These are phyloP conservation scores for Hemiprocne comata DNA, from an alignment of 2,113 vertebrate species.

Conservation along the genomic window DNA sequence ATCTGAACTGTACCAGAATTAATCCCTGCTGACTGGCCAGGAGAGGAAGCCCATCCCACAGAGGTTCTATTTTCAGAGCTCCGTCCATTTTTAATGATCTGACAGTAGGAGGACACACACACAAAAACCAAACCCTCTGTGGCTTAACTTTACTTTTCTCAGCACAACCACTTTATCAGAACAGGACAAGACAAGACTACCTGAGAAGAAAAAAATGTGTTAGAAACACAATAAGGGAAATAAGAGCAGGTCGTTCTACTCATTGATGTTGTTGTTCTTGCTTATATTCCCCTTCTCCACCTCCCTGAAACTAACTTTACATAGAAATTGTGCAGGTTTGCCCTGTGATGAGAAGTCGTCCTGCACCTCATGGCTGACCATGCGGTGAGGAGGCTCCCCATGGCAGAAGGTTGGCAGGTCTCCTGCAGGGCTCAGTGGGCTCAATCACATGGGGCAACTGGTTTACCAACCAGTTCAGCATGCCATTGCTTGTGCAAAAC, in stretches of 20 bases:
- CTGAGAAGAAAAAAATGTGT: background rate
- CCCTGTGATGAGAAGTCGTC: background rate
- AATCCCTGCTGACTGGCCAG: background rate
- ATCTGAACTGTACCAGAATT: background rate
- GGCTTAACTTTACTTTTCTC: background rate
- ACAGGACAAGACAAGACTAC: background rate
- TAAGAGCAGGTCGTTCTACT: fast-evolving
- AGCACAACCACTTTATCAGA: background rate
- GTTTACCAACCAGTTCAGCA: slow-evolving; percentile 5
- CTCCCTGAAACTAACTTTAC: background rate
- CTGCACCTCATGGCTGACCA: background rate
- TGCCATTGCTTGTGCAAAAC: slow-evolving; percentile 55
- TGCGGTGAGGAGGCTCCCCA: fast-evolving
- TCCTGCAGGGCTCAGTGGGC: background rate
- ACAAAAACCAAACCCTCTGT: fast-evolving
- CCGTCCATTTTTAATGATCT: background rate
- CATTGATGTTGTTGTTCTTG: background rate
- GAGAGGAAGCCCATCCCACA: background rate
- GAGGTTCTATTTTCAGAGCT: background rate
- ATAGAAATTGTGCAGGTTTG: background rate
- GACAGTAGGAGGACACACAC: background rate
- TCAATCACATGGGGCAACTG: background rate
- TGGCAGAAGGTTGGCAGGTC: background rate
- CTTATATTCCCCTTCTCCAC: background rate
- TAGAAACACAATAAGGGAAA: background rate